phyloP scores from a whole-genome alignment of 2,113 vertebrate genomes.

The Oreochromis tanganicae region DNA sequence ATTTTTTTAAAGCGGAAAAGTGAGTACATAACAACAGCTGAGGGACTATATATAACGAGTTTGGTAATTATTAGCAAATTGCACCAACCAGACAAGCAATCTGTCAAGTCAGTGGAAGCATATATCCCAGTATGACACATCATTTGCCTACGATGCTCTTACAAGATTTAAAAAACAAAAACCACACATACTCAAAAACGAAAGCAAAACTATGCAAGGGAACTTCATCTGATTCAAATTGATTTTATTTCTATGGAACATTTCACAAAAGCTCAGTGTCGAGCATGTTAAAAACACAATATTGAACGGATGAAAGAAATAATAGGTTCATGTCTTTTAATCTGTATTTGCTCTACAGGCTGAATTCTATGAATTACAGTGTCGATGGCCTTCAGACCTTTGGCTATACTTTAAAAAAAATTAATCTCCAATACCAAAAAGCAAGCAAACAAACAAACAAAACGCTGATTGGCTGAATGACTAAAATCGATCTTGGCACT shows the following conservation, averaged over 20 bases:
- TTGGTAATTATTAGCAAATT: neutral
- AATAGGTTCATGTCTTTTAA: neutral
- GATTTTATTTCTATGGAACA: neutral
- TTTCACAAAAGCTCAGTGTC: neutral
- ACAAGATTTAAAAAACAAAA: neutral
- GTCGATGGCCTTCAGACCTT: neutral
- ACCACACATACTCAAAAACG: too few species aligned
- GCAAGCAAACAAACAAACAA: neutral
- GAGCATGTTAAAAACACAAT: neutral
- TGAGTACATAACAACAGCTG: neutral
- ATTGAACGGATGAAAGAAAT: neutral
- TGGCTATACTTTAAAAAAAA: fast-evolving
- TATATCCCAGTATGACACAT: neutral
- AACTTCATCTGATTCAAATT: neutral
- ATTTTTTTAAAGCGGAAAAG: neutral
- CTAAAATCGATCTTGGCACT: neutral
- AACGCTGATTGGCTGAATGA: neutral
- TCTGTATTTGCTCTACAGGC: neutral
- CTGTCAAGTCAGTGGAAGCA: neutral
- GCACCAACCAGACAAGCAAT: neutral
- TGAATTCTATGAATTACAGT: neutral
- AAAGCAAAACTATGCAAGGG: neutral
- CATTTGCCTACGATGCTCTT: neutral
- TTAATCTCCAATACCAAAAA: neutral
- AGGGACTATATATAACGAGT: neutral